A percentile compares a stretch with the other conserved stretches of the same genome.
Conservation (phyloP, 2,797 vertebrate species). For the Anolis apletophallus region DNA sequence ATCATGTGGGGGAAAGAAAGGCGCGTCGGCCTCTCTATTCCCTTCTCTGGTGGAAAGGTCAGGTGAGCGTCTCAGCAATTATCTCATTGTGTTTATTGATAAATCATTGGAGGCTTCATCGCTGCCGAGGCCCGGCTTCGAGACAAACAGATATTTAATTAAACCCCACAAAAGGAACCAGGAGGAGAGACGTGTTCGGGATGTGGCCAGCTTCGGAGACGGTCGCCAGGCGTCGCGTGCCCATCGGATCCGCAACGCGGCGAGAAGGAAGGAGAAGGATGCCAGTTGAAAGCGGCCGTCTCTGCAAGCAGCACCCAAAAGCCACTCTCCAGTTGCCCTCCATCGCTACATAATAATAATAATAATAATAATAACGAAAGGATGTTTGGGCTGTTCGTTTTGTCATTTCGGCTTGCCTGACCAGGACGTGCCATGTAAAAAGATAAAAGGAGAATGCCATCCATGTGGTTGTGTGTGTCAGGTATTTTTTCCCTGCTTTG, state of each 20-base stretch:
- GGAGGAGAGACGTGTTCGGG: slow-evolving; percentile 44
- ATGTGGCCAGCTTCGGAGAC: slow-evolving; percentile 43
- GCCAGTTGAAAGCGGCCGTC: neutral
- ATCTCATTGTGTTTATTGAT: slow-evolving; percentile 74
- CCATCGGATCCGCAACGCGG: slow-evolving; percentile 20
- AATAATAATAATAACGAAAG: neutral
- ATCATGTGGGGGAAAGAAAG: slow-evolving; percentile 28
- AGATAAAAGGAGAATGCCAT: neutral
- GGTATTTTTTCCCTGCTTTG: neutral
- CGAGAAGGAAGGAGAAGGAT: neutral
- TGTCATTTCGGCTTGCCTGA: neutral
- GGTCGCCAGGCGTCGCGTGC: neutral
- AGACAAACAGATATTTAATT: slow-evolving; percentile 74
- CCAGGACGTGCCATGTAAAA: neutral
- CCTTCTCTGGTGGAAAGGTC: slow-evolving; percentile 63
- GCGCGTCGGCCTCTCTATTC: slow-evolving; percentile 36
- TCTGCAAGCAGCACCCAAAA: too few species aligned
- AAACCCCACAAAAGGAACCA: slow-evolving; percentile 52
- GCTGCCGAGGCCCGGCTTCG: slow-evolving; percentile 65
- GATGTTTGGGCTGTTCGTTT: neutral
- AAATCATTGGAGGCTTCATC: slow-evolving; percentile 65
- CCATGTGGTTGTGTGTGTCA: too few species aligned
- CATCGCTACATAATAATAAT: neutral
- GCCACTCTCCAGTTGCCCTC: neutral
- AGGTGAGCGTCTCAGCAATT: slow-evolving; percentile 75